Evolutionary conservation across 2,888 invertebrate species (phyloP), one percentile per base, ranked within the genome.

Genomic region (Antitype chi): DNA sequence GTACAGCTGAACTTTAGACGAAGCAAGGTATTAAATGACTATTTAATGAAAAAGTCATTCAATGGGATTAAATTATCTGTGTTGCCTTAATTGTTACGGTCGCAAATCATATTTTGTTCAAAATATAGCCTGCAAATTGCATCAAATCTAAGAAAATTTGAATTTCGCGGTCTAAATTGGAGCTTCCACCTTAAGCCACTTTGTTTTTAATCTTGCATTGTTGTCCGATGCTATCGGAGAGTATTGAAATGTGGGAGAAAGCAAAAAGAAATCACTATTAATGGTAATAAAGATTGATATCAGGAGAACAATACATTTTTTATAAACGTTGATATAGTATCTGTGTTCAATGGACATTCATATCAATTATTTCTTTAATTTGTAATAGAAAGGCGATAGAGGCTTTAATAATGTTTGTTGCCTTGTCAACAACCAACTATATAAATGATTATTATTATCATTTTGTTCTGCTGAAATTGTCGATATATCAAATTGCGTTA

Each of bases 201-300:
- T 74, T 64, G 66, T 79, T 80, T 63, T 52, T 62, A 80, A 70
- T 81, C 68, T 75, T 68, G 63, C 49, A 74, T 74, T 78, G 64
- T 79, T 68, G 60, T 70, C n/a, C 57, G 72, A 87, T 87, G 11
- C 20, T 85, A 88, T 87, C 80, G 55, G n/a, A 11, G n/a, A 9
- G 62, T 78, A 82, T 74, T 87, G 73, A 87, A 85, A 82, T 75
- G 70, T 80, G 49, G 68, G 87, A 69, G 87, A 87, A 89, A 87
- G 89, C 73, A 85, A 76, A 78, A 84, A 80, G 72, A 79, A 79
- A 86, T 83, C 69, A 74, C 69, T 85, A 28, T 43, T 63, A 82
- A 63, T 64, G 15, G 69, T 62, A 76, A 75, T 76, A 67, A 74
- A 66, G 86, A 88, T 86, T 72, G 60, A 32, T 81, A 88, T 86